Conservation (phyloP, 1,140 invertebrate genomes). For the Choristoneura fumiferana region DNA sequence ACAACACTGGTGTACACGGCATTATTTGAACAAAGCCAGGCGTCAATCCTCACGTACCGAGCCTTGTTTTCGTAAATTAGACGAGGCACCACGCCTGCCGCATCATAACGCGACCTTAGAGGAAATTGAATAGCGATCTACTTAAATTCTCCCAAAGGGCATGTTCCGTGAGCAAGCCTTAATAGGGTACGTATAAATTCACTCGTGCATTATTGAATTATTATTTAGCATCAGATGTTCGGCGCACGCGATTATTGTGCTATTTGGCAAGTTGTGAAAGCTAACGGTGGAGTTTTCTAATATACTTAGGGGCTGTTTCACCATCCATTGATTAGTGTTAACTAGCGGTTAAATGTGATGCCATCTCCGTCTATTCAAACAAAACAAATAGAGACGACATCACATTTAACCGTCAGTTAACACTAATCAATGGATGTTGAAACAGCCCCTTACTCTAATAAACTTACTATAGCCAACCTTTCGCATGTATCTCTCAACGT, state of each 20-base stretch:
- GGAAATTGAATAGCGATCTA: conserved; percentile 43
- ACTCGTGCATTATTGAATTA: conserved; percentile 18
- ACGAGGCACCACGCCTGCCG: conserved; percentile 12
- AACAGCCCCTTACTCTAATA: too few relatives aligned
- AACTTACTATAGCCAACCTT: too few relatives aligned
- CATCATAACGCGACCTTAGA: conserved; percentile 15
- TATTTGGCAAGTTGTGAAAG: neutral
- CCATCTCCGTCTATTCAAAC: too few relatives aligned
- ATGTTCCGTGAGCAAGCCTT: conserved; percentile 19
- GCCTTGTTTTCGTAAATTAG: conserved; percentile 46
- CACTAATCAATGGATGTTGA: too few relatives aligned
- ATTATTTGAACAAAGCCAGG: conserved; percentile 5
- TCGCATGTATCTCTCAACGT: too few relatives aligned
- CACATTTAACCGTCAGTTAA: too few relatives aligned
- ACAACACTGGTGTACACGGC: neutral
- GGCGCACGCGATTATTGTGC: neutral
- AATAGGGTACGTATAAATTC: conserved; percentile 26
- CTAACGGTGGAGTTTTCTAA: too few relatives aligned
- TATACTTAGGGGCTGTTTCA: too few relatives aligned
- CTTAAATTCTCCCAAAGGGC: conserved; percentile 34
- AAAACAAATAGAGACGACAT: too few relatives aligned
- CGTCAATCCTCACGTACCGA: conserved; percentile 17
- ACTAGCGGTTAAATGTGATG: too few relatives aligned
- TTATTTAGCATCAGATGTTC: conserved; percentile 15
- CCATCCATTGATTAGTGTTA: too few relatives aligned